Percentiles rank a stretch among this genome's conserved stretches.
These are phyloP conservation scores for Helicoverpa assulta DNA, from an alignment of 2,888 invertebrate genomes.

Conservation along the genomic window DNA sequence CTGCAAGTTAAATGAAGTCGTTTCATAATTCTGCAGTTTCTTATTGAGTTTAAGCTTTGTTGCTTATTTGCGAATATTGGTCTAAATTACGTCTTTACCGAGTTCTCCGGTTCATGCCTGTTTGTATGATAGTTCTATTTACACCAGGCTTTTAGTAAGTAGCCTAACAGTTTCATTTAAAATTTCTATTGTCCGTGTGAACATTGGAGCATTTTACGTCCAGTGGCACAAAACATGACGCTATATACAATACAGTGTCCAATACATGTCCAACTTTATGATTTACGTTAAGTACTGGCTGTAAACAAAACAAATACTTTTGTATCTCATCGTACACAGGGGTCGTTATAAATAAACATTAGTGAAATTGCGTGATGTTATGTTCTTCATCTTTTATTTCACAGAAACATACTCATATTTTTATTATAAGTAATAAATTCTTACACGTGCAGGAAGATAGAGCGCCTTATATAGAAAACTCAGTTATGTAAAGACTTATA, in stretches of 20 bases:
- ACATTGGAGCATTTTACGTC: neutral
- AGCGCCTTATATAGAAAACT: too few species aligned
- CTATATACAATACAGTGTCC: neutral
- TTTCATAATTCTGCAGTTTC: constrained; percentile 11
- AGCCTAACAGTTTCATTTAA: neutral
- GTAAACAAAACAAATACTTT: constrained; percentile 51
- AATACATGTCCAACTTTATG: constrained; percentile 51
- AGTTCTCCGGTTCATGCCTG: too few species aligned
- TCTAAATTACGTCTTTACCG: neutral
- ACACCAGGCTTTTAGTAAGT: too few species aligned
- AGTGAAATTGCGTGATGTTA: constrained; percentile 28
- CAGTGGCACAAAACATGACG: constrained; percentile 11
- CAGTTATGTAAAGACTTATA: too few species aligned
- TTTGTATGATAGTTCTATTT: too few species aligned
- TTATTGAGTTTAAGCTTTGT: constrained; percentile 6
- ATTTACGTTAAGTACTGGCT: constrained; percentile 39
- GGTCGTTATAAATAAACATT: constrained; percentile 44
- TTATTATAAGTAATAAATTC: constrained; percentile 2
- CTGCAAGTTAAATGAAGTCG: constrained; percentile 19
- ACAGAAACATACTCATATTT: neutral
- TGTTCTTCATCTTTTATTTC: constrained; percentile 5
- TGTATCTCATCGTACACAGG: constrained; percentile 38
- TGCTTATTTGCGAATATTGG: neutral
- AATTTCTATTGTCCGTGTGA: neutral
- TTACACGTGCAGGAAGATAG: neutral